Base-by-base conservation (phyloP, 35 echinoderm and acorn worm species). In the Ophiothrix spiculata region DNA sequence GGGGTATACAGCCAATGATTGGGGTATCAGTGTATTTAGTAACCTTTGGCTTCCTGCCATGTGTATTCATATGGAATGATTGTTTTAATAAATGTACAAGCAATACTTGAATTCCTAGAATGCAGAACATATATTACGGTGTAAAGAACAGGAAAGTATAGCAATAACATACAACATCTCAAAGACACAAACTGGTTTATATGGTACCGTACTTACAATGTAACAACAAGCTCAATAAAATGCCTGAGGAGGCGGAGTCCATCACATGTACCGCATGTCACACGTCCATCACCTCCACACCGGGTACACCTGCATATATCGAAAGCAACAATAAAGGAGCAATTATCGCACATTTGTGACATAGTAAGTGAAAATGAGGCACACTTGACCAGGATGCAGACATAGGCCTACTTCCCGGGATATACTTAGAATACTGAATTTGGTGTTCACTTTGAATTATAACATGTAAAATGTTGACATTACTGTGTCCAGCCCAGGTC, bases 161-260 rank as follows among this genome's bases (percentile, higher is more conserved):
- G 10, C 29, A 6, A 69, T 25, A 15, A 15, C 3, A 25, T 15
- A 6, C 17, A 69, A 25, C 29, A 69, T 2, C 60, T 28, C 60
- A 15, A 69, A 2, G 17, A n/a, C 29, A 15, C 23, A 31, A 13
- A 31, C 60, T 0, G 60, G 32, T 31, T 1, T 25, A 16, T 79
- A 39, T 16, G n/a, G n/a, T n/a, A n/a, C n/a, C n/a, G 16, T 74
- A 93, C 92, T 93, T 90, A 94, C 92, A 80, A 94, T 12, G 85
- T 78, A 32, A 94, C 87, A 6, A 42, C 54, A 6, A 94, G 83
- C 38, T 86, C 42, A 33, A 94, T 94, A 33, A 90, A 94, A 46
- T 83, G 88, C 41, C 92, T 56, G 0, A 94, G 87, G 13, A 38
- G 23, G 19, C 77, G 16, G 38, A 23, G 86, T 21, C 92, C 92